Evolutionary conservation across 2,888 invertebrate species (phyloP), one percentile per base, ranked within the genome.

Genomic region (Petrophora chlorosata): DNA sequence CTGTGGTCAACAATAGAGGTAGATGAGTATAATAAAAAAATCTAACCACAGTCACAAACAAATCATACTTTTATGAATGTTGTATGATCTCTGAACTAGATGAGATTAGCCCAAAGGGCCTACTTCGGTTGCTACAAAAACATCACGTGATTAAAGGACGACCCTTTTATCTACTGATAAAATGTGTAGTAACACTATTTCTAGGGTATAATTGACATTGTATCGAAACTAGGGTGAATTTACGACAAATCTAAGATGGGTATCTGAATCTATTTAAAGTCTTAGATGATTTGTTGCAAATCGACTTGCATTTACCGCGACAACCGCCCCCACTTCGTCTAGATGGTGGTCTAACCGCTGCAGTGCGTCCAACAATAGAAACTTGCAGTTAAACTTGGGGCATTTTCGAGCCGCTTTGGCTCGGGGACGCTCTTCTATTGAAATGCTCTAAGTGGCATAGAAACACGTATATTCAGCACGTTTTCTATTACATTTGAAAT

Each of bases 381-480:
- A 86, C 79, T 95, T 95, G 64, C 94, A 92, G 53, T 92, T 89
- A 73, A 93, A 94, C 81, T 95, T 95, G 36, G 94, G 93, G 76
- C 95, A 95, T 79, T 95, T 96, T 78, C 96, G 95, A 38, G 94
- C 93, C 28, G 95, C 94, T 82, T 96, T 96, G 30, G 94, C 95
- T 82, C 95, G 96, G 49, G 95, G 95, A 67, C 96, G 93, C 84
- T 96, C 96, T 85, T 95, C 95, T 67, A 96, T 95, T 57, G 95
- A 56, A 35, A 66, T 56, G 54, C 58, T 76, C 83, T 79, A 32
- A 57, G 57, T 33, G 10, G 14, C 19, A 26, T 30, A 29, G 5
- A 25, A 32, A 22, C 14, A 29, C 40, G 25, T 35, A 44, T 26
- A 13, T 26, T 33, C 7, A 15, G 7, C 5, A 26, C 3, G 3